These are phyloP conservation scores for Tauraco erythrolophus DNA, from an alignment of 2,113 vertebrate species.

Conservation along the genomic window DNA sequence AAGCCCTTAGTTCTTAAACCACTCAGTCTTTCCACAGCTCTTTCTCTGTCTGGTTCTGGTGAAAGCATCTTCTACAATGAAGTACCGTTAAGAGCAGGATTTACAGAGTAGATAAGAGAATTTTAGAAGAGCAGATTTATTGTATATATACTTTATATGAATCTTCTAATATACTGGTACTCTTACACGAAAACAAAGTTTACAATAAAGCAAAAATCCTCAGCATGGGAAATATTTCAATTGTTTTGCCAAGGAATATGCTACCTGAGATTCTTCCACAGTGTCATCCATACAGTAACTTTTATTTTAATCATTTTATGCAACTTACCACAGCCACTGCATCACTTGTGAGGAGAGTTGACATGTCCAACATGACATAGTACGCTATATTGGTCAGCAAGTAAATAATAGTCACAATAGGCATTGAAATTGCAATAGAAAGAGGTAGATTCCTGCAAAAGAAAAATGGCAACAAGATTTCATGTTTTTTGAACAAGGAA, in stretches of 20 bases:
- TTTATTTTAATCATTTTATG: background rate
- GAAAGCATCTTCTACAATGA: background rate
- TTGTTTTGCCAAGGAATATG: background rate
- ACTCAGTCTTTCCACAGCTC: background rate
- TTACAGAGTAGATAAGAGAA: background rate
- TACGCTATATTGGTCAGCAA: conserved; percentile 87
- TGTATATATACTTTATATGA: background rate
- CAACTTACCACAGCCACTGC: conserved; percentile 85
- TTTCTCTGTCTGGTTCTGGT: background rate
- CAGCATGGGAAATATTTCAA: background rate
- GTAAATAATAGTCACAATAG: conserved; percentile 84
- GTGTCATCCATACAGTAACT: background rate
- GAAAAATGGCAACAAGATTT: background rate
- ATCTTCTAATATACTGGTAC: background rate
- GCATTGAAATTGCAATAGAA: conserved; percentile 86
- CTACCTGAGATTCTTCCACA: background rate
- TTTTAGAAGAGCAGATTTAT: background rate
- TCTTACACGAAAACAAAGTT: background rate
- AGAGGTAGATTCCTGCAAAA: conserved; percentile 83
- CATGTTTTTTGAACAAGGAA: background rate
- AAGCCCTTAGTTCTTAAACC: background rate
- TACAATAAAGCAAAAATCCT: background rate
- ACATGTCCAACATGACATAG: conserved; percentile 84
- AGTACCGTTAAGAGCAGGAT: background rate
- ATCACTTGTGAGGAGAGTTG: conserved; percentile 83